Evolutionary conservation across 1,140 invertebrate genomes (phyloP), one percentile per base, ranked within the genome.

Genomic region (Gryllus bimaculatus): DNA sequence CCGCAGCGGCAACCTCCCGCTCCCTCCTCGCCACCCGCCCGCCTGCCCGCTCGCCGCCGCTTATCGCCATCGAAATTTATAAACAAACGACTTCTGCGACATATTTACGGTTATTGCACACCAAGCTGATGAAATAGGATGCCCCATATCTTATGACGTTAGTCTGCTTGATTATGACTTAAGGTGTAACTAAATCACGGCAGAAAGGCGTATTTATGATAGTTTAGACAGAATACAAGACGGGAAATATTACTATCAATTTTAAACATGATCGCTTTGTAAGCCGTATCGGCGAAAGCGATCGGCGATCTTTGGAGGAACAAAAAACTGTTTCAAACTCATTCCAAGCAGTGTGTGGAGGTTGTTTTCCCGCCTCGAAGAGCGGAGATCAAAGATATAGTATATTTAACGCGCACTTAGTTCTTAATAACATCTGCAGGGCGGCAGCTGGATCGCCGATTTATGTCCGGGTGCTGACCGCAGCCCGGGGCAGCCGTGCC

Each of bases 31-130:
- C 48, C 76, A 15, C 8, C 76, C 76, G 74, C 8, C 74, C 20
- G 15, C n/a, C 10, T 47, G 21, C 76, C 48, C 20, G 76, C 48
- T 20, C 26, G 47, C 10, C 20, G 47, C 76, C 21, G 47, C 20
- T 77, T 77, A 47, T 20, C 76, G 76, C 47, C 76, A 77, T 20
- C 15, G 47, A 77, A 48, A 77, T 77, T 77, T 48, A 48, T 77
- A 54, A 77, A 77, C 48, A 77, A 77, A 77, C 48, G 47, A 12
- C 20, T 77, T 21, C 20, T 48, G 47, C 76, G 76, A 77, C 76
- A 77, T 77, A 48, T 77, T 77, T 77, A 77, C 48, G 76, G 76
- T 77, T 48, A 77, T 77, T 48, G 76, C 76, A 47, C 20, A 12
- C 76, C 26, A 39, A 77, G 39, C 8, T 54, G 76, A 77, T 77